Base-by-base conservation (phyloP, 2,888 invertebrate species). In the Isoperla grammatica region DNA sequence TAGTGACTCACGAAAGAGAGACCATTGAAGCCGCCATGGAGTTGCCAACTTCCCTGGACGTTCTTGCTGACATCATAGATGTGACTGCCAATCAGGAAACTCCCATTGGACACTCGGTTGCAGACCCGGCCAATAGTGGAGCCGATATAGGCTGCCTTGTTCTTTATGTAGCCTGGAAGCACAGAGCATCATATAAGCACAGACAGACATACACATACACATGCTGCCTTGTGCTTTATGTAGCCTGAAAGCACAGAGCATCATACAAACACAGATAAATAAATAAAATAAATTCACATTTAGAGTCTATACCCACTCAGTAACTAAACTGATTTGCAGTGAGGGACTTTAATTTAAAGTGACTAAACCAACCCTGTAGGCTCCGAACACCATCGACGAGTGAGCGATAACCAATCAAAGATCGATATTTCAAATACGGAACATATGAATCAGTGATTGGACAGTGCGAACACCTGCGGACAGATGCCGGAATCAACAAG, bases 11-110 rank as follows among this genome's bases (percentile, higher is more conserved):
- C 53, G 19, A 37, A 5, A 1, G 77, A 74, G 68, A 77, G 79
- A 0, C 79, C 79, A 40, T 67, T 67, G 6, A 68, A 53, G 2
- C 79, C 80, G 11, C 81, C 80, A 69, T 81, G 80, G 1, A 78
- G 69, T 65, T 75, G 73, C 13, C 20, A 35, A 65, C 78, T 76
- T 11, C 73, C 72, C 4, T 74, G 75, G 66, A 76, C 74, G 69
- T 81, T 81, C 6, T 71, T 67, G 11, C 70, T 69, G 37, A 80
- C 68, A 8, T 71, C 65, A 65, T 76, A 76, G 0, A 65, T 67
- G 48, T 70, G 64, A 0, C 74, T 76, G 62, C 74, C 73, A 5
- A 79, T 61, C 3, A 61, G 65, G 65, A 79, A 78, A 59, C 70
- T 66, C 15, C 74, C 79, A 39, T 72, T 71, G 1, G 71, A 71